phyloP scores from a whole-genome alignment of 2,113 vertebrate genomes.

The Urocolius indicus region DNA sequence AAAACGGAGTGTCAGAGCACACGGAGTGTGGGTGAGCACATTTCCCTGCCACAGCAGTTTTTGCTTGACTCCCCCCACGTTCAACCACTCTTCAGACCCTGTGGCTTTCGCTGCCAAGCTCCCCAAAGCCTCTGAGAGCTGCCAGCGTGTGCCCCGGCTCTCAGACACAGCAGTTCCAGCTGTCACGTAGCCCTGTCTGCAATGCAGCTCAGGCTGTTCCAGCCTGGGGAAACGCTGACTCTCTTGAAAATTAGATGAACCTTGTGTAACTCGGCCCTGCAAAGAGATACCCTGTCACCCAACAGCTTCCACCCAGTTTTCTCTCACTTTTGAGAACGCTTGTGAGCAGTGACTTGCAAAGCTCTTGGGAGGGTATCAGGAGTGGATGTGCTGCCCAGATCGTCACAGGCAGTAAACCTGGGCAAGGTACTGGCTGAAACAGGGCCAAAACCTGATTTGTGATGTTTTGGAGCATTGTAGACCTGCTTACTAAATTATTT shows the following conservation, averaged over 20 bases:
- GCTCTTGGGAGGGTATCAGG: neutral
- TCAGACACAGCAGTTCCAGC: accelerated
- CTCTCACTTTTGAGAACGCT: neutral
- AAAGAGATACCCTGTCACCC: neutral
- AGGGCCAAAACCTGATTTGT: neutral
- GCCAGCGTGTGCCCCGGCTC: neutral
- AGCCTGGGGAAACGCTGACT: neutral
- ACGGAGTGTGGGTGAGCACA: accelerated
- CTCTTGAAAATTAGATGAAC: neutral
- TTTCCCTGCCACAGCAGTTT: neutral
- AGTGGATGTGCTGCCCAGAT: neutral
- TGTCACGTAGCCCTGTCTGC: neutral
- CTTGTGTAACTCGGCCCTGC: neutral
- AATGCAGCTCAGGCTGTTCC: neutral
- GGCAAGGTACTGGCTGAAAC: neutral
- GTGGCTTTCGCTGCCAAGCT: neutral
- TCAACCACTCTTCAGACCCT: accelerated
- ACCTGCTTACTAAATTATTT: neutral
- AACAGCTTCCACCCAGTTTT: neutral
- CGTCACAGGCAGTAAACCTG: neutral
- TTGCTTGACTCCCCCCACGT: neutral
- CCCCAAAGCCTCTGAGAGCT: accelerated
- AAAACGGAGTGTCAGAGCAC: neutral
- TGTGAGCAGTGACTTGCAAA: neutral
- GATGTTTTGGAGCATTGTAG: neutral